phyloP scores from a whole-genome alignment of 2,113 vertebrate genomes.

The Semnopithecus entellus region DNA sequence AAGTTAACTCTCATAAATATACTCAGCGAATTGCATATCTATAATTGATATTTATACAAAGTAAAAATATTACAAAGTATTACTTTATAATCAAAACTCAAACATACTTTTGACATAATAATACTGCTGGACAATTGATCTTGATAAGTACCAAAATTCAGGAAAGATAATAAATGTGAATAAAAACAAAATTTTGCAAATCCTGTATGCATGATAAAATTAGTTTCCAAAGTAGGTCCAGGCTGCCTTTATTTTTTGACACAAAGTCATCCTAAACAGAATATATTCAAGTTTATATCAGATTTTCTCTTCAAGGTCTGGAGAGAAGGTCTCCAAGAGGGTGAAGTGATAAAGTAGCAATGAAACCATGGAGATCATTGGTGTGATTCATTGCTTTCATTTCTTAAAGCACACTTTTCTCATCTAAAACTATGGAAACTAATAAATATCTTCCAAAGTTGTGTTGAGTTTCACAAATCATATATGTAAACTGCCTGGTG shows the following conservation, averaged over 20 bases:
- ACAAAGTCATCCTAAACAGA: not conserved
- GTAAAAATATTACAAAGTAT: not conserved
- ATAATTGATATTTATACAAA: not conserved
- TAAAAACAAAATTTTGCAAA: not conserved
- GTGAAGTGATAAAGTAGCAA: constrained; percentile 27
- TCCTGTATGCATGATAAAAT: not conserved
- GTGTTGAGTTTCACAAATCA: constrained; percentile 19
- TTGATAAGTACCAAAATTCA: constrained; percentile 3
- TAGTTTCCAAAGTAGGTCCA: not conserved
- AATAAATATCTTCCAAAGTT: not conserved
- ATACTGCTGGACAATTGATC: not conserved
- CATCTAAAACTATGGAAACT: constrained; percentile 27
- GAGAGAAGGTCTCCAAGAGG: not conserved
- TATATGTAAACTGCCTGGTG: not conserved
- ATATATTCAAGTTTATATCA: not conserved
- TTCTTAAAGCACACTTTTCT: constrained; percentile 2
- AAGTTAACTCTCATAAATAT: not conserved
- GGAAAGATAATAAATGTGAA: not conserved
- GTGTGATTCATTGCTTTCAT: not conserved
- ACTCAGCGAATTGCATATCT: not conserved
- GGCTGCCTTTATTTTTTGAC: not conserved
- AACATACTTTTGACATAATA: not conserved
- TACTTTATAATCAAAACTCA: not conserved
- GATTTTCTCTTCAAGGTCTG: not conserved
- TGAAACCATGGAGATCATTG: not conserved